These are phyloP conservation scores for Lasioglossum albipes DNA, from an alignment of 1,140 invertebrate species.

Conservation along the genomic window DNA sequence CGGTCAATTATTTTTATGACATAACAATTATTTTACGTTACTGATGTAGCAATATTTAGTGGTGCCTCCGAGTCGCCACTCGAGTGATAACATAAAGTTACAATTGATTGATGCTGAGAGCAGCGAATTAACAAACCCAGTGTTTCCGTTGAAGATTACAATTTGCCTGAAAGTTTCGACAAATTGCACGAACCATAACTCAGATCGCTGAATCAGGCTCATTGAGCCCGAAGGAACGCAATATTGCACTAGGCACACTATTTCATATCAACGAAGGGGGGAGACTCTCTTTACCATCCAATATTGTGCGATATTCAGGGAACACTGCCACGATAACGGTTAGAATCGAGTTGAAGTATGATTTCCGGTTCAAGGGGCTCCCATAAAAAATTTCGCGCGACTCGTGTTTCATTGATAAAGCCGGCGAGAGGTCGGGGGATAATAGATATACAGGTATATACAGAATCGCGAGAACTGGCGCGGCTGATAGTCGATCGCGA, in stretches of 20 bases:
- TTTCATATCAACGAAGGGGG: not conserved
- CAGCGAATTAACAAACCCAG: no score
- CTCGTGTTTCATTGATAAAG: constrained; percentile 18
- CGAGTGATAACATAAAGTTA: no score
- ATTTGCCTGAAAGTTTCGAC: no score
- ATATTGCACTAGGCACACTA: not conserved
- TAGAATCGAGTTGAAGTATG: constrained; percentile 15
- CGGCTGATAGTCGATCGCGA: constrained; percentile 39
- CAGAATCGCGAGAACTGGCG: constrained; percentile 38
- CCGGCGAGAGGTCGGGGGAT: not conserved
- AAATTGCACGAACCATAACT: no score
- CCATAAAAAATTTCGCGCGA: not conserved
- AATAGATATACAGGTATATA: not conserved
- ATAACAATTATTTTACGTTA: no score
- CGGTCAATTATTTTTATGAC: no score
- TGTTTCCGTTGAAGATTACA: no score
- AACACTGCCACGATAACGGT: not conserved
- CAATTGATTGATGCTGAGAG: no score
- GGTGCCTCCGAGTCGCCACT: no score
- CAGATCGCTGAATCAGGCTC: no score
- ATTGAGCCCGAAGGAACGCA: not conserved
- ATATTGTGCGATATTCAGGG: not conserved
- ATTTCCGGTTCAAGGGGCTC: not conserved
- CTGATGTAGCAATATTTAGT: no score
- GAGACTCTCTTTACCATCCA: not conserved